phyloP scores from a whole-genome alignment of 2,113 vertebrate genomes.

The Sorex fumeus region DNA sequence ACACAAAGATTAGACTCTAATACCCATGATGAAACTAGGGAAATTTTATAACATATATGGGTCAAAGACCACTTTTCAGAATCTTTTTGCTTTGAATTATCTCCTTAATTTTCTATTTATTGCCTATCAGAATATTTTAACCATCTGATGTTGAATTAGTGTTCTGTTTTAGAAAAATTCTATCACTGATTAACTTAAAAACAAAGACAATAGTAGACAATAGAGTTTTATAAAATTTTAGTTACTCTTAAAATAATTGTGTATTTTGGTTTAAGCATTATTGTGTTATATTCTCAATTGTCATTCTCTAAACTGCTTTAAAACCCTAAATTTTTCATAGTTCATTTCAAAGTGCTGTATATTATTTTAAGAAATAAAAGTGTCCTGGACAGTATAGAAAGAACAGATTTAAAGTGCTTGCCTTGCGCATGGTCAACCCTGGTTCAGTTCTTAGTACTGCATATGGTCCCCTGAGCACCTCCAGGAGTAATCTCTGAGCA shows the following conservation, averaged over 20 bases:
- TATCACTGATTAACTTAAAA: conserved; percentile 2
- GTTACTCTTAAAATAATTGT: neutral
- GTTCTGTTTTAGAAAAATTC: neutral
- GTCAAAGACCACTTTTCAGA: conserved; percentile 3
- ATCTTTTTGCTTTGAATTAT: neutral
- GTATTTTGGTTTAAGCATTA: neutral
- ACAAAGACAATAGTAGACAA: neutral
- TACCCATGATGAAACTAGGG: neutral
- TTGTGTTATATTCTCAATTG: neutral
- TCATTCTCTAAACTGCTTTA: neutral
- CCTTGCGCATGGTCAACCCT: no score
- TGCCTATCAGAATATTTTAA: neutral
- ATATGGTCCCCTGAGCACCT: no score
- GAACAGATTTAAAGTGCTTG: no score
- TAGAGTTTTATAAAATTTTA: neutral
- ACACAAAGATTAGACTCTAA: conserved; percentile 37
- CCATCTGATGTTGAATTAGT: neutral
- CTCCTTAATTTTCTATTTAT: neutral
- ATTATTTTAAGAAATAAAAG: neutral
- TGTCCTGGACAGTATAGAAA: neutral
- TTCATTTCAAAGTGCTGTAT: conserved; percentile 29
- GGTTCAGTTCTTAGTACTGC: no score
- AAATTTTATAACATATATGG: neutral
- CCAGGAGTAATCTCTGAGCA: no score
- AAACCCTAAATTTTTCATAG: neutral